Evolutionary conservation across 2,888 invertebrate genomes (phyloP).

Genomic region (Lampropteryx suffumata): DNA sequence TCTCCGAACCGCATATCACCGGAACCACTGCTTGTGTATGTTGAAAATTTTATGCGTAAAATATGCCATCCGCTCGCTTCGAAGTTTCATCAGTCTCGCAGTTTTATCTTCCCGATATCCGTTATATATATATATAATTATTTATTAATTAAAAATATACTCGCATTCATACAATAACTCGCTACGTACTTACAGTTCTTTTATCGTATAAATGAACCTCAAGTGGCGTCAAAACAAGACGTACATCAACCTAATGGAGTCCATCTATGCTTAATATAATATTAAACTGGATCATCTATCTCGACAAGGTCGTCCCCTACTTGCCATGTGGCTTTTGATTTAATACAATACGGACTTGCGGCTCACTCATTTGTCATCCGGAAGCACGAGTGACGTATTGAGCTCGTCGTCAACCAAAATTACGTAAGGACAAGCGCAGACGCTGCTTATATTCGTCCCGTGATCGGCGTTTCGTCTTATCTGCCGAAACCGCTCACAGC

Average conservation of each 20-base stretch:
- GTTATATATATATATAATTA: too few relatives aligned
- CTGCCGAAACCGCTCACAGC: conserved; percentile 41
- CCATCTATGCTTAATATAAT: conserved; percentile 46
- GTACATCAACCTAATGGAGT: conserved; percentile 46
- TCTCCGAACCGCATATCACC: conserved; percentile 13
- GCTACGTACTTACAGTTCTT: conserved; percentile 27
- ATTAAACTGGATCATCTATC: conserved; percentile 41
- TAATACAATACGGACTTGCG: conserved; percentile 52
- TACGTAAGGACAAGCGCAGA: conserved; percentile 76
- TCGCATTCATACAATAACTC: conserved; percentile 25
- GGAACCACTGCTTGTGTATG: conserved; percentile 14
- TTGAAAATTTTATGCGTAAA: conserved; percentile 32
- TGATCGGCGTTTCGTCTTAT: conserved; percentile 46
- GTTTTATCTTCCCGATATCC: conserved; percentile 44
- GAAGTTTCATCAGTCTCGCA: conserved; percentile 36
- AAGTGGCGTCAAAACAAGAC: conserved; percentile 46
- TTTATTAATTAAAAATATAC: conserved; percentile 30
- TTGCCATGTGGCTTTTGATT: conserved; percentile 52
- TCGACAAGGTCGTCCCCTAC: conserved; percentile 54
- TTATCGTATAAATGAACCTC: conserved; percentile 39
- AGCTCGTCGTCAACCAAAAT: conserved; percentile 75
- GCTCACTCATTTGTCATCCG: conserved; percentile 67
- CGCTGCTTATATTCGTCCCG: conserved; percentile 71
- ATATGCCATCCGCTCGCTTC: conserved; percentile 34
- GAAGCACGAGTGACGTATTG: conserved; percentile 76